phyloP scores from a whole-genome alignment of 2,113 vertebrate species.

The Campylomormyrus numenius region DNA sequence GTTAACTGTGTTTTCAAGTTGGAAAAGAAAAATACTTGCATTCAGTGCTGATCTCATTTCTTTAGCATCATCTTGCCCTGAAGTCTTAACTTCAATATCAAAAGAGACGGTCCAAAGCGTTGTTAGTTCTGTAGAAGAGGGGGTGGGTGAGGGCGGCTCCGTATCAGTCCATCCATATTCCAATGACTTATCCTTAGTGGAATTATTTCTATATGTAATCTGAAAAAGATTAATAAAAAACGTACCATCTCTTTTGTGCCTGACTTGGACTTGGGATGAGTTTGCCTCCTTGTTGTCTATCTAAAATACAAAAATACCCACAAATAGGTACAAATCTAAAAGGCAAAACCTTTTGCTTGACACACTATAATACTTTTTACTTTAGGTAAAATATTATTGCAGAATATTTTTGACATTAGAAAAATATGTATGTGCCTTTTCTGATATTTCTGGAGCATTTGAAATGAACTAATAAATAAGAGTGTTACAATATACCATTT shows the following conservation, averaged over 20 bases:
- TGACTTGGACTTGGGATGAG: not conserved
- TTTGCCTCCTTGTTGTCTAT: not conserved
- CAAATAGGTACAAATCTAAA: not conserved
- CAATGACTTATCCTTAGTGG: not conserved
- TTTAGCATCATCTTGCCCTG: not conserved
- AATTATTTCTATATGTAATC: not conserved
- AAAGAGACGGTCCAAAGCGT: not conserved
- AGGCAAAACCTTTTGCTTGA: not conserved
- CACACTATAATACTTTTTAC: not conserved
- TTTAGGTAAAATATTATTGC: not conserved
- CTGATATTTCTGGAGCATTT: not conserved
- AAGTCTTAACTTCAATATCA: not conserved
- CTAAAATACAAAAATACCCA: not conserved
- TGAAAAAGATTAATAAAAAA: not conserved
- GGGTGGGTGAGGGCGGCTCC: not conserved
- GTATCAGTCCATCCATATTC: not conserved
- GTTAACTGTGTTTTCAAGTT: constrained; percentile 24
- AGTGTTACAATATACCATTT: not conserved
- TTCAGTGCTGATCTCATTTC: not conserved
- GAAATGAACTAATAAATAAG: not conserved
- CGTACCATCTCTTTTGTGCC: not conserved
- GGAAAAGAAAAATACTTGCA: not conserved
- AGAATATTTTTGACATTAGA: not conserved
- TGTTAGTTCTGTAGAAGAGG: not conserved
- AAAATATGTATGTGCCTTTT: not conserved